These are phyloP conservation scores for Lordiphosa stackelbergi DNA, from an alignment of 1,140 invertebrate genomes.

Conservation along the genomic window DNA sequence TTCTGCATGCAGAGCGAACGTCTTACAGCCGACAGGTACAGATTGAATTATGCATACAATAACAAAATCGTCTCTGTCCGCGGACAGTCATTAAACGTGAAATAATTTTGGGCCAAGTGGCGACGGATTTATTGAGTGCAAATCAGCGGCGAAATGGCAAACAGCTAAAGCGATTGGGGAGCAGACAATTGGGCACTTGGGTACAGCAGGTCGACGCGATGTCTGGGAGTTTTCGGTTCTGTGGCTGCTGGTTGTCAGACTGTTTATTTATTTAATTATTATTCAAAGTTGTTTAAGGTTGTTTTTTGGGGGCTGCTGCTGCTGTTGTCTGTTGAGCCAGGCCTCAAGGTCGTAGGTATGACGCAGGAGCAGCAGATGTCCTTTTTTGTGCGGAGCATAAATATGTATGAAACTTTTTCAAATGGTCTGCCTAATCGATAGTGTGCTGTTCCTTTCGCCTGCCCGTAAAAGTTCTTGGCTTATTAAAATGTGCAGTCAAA, in stretches of 20 bases:
- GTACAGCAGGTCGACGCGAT: neutral
- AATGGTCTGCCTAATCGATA: slow-evolving; percentile 14
- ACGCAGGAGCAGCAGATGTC: slow-evolving; percentile 33
- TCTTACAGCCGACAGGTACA: slow-evolving; percentile 4
- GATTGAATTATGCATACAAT: slow-evolving; percentile 35
- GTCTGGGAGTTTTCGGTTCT: slow-evolving; percentile 21
- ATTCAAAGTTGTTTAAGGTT: slow-evolving; percentile 48
- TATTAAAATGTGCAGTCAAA: slow-evolving; percentile 38
- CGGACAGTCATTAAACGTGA: slow-evolving; percentile 27
- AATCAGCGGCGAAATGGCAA: slow-evolving; percentile 37
- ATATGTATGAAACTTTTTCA: slow-evolving; percentile 28
- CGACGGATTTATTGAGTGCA: slow-evolving; percentile 67
- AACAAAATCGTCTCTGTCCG: slow-evolving; percentile 27
- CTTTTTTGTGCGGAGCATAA: slow-evolving; percentile 55
- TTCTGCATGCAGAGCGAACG: no score
- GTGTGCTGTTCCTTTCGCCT: neutral
- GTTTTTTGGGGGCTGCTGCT: neutral
- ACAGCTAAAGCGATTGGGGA: slow-evolving; percentile 9
- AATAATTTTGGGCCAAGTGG: slow-evolving; percentile 51
- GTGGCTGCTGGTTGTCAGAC: slow-evolving; percentile 16
- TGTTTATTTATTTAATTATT: slow-evolving; percentile 73
- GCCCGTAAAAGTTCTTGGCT: slow-evolving; percentile 13
- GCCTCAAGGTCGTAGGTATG: slow-evolving; percentile 51
- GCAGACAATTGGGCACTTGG: slow-evolving; percentile 8
- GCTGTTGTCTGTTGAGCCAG: no score